Evolutionary conservation across 2,888 invertebrate species (phyloP).

Genomic region (Aphrophora alni): DNA sequence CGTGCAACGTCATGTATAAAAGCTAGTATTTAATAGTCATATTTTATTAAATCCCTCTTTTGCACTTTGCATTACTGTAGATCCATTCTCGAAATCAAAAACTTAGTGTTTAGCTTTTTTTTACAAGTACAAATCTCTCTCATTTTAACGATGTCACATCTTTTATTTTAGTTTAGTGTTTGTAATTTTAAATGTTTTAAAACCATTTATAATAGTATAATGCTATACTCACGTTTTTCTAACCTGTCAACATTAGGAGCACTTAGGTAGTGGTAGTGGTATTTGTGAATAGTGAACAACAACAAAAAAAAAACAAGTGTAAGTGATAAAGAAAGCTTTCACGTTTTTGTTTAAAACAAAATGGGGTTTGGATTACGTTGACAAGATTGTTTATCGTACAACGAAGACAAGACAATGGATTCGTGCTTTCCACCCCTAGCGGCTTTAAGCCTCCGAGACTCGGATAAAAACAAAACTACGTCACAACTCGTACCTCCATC

Average conservation of each 20-base stretch:
- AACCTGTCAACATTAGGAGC: not conserved
- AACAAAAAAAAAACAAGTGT: not conserved
- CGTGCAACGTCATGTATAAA: no score
- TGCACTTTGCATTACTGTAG: no score
- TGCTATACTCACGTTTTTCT: not conserved
- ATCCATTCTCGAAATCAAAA: no score
- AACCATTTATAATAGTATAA: no score
- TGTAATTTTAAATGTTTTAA: no score
- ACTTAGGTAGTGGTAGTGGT: not conserved
- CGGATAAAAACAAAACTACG: not conserved
- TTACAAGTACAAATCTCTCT: no score
- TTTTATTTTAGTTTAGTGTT: no score
- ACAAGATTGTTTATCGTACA: not conserved
- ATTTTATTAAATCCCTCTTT: no score
- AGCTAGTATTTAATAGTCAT: no score
- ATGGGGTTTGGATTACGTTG: not conserved
- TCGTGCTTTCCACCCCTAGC: conserved; percentile 62
- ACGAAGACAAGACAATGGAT: conserved; percentile 55
- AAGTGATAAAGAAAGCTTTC: not conserved
- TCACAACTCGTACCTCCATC: conserved; percentile 40
- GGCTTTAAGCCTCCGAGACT: conserved; percentile 58
- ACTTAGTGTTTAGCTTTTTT: no score
- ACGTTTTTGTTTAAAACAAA: not conserved
- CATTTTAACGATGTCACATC: no score
- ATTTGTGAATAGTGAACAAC: not conserved